A percentile compares a stretch with the other conserved stretches of the same genome.
Conservation (phyloP, 2,113 vertebrate species). For the Asarcornis scutulata region DNA sequence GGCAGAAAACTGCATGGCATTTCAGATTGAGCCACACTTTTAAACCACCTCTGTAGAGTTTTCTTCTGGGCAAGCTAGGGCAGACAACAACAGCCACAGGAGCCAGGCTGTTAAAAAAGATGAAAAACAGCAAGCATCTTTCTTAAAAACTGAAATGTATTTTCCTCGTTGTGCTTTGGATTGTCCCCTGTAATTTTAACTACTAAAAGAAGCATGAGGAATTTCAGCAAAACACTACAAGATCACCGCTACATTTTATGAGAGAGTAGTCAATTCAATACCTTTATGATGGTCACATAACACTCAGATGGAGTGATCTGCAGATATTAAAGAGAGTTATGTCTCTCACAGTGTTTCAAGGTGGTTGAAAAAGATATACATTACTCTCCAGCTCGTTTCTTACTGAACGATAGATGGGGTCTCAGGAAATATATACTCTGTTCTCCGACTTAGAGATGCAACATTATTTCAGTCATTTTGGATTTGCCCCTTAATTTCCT, state of each 20-base stretch:
- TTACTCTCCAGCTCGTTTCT: neutral
- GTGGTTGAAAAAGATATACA: neutral
- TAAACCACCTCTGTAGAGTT: neutral
- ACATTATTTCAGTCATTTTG: neutral
- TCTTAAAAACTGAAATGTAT: neutral
- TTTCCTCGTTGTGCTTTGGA: neutral
- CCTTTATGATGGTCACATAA: neutral
- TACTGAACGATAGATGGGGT: accelerated
- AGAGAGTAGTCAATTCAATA: neutral
- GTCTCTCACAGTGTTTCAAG: neutral
- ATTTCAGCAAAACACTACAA: neutral
- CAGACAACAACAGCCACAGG: neutral
- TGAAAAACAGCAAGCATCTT: neutral
- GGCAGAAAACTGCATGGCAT: neutral
- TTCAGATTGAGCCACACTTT: neutral
- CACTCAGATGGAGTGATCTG: neutral
- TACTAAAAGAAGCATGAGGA: neutral
- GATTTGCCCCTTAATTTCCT: neutral
- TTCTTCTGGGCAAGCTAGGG: neutral
- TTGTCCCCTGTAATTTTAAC: neutral
- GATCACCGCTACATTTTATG: neutral
- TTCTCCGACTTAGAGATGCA: neutral
- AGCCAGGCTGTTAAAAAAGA: neutral
- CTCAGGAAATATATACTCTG: neutral
- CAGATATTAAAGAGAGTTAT: neutral